phyloP scores from a whole-genome alignment of 53 echinoderm and acorn worm genomes.

The Arbacia lixula region DNA sequence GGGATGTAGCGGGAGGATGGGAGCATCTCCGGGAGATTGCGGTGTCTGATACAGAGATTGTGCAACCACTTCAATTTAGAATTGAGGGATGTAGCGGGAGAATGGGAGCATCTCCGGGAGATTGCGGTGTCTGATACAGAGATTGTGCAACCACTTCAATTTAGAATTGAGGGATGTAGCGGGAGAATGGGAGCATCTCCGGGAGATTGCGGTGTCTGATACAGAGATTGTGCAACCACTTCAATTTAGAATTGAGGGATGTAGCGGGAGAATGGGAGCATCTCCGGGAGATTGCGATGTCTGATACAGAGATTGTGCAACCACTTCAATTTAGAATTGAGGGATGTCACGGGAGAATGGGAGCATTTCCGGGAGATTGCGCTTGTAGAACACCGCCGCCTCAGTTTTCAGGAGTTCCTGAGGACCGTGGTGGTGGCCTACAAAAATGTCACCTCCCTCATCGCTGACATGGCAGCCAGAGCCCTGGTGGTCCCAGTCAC shows the following conservation, averaged over 20 bases:
- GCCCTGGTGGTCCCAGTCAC: not conserved
- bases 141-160: not conserved
- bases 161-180: too few relatives aligned
- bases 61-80: not conserved
- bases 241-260: not conserved
- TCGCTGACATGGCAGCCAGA: not conserved
- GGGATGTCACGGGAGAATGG: not conserved
- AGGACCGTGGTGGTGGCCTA: not conserved
- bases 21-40: not conserved
- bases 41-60: not conserved
- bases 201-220: too few relatives aligned
- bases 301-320: not conserved
- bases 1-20: not conserved
- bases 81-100: not conserved
- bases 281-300: not conserved
- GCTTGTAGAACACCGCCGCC: not conserved
- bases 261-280: not conserved
- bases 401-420: not conserved
- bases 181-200: not conserved
- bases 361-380: not conserved
- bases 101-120: not conserved
- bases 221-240: not conserved
- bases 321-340: not conserved
- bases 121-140: too few relatives aligned
- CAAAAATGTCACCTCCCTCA: not conserved